Base-by-base conservation (phyloP, 2,888 invertebrate species). In the Parnassius glacialis region DNA sequence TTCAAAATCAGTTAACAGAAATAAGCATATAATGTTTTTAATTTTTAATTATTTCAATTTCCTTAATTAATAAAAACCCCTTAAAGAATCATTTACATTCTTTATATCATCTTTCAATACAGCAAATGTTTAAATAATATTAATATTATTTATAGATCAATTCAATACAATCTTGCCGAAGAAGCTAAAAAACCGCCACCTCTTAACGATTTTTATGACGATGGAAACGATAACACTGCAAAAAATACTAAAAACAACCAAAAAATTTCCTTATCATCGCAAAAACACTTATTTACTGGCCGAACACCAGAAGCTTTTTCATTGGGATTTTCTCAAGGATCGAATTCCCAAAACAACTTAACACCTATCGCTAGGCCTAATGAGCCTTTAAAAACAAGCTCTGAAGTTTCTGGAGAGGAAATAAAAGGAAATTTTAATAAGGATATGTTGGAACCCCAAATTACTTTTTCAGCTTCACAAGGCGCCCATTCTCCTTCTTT, bases 241-340 rank as follows among this genome's bases (percentile, higher is more conserved):
- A 80, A 72, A 42, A 81, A 82, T 65, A 77, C 71, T 62, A 83
- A 71, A 5, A 78, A 74, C 71, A 67, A 67, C 62, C 74, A 76
- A 57, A 72, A 72, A 47, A 81, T 73, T 67, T 66, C 76, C 54
- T 67, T 77, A 50, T 73, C 80, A 34, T 78, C 84, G 13, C 77
- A 72, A 7, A 73, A 84, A 45, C 84, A 76, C 67, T 74, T 91
- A 66, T 91, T 88, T 68, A 90, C 91, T 20, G 91, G 90, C 34
- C 84, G 83, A 80, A 84, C 84, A 42, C 91, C 91, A 34, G 89
- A 90, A 79, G 87, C 91, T n/a, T 91, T 91, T 72, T 90, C 91
- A 2, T 83, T 85, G 69, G 83, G 81, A 67, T 83, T 83, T 70
- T 67, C 80, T 58, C 85, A 87, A 73, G 71, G 73, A 59, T 64